Conservation (phyloP, 1,140 invertebrate genomes). For the Piezodorus guildinii region DNA sequence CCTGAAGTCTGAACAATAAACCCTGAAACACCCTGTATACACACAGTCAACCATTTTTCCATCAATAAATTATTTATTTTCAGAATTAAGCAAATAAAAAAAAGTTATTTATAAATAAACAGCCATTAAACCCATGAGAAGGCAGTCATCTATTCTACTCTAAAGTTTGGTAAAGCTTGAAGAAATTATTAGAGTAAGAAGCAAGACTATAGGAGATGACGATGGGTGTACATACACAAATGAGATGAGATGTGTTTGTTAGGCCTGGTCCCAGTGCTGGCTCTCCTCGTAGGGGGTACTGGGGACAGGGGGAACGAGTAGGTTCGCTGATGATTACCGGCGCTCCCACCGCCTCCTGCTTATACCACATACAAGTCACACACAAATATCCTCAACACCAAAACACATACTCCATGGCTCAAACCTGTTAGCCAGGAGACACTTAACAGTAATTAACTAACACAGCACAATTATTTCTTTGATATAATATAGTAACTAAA, state of each 20-base stretch:
- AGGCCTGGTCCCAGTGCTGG: constrained; percentile 27
- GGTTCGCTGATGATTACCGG: constrained; percentile 29
- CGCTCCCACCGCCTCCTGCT: constrained; percentile 20
- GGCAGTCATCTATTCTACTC: no score
- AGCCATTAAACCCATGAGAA: background rate
- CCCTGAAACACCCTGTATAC: no score
- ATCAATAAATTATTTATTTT: no score
- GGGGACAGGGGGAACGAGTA: constrained; percentile 30
- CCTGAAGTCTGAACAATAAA: no score
- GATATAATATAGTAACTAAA: no score
- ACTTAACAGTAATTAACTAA: no score
- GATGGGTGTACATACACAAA: constrained; percentile 7
- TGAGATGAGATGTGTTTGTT: constrained; percentile 31
- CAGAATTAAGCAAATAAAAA: no score
- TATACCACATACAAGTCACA: background rate
- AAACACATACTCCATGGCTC: background rate
- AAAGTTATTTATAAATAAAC: no score
- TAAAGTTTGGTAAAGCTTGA: background rate
- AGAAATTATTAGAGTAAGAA: background rate
- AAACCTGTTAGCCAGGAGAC: no score
- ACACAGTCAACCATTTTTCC: no score
- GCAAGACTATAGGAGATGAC: background rate
- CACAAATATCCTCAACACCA: background rate
- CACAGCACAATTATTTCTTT: no score
- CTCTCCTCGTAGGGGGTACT: constrained; percentile 27